A percentile compares a stretch with the other conserved stretches of the same genome.
phyloP scores from a whole-genome alignment of 2,888 invertebrate species.

The Sphaerophoria taeniata region DNA sequence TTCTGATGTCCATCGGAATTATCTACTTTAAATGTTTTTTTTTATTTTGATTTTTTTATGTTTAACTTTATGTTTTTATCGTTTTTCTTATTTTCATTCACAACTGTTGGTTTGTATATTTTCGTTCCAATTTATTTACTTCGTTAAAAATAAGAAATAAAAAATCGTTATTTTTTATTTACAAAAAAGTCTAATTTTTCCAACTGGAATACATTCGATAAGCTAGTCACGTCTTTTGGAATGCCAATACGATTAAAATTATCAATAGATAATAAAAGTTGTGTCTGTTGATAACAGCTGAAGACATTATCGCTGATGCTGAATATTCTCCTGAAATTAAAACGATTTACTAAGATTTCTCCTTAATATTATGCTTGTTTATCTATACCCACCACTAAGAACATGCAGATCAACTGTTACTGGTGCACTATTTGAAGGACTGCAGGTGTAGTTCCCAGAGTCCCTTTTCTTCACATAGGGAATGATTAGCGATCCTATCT shows the following conservation, averaged over 20 bases:
- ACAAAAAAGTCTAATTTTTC: conserved; percentile 65
- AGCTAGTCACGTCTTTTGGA: conserved; percentile 79
- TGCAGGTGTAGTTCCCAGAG: conserved; percentile 94
- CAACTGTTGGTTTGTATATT: conserved; percentile 60
- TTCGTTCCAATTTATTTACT: conserved; percentile 47
- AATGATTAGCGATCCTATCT: conserved; percentile 83
- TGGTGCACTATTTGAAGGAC: conserved; percentile 95
- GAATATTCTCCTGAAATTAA: conserved; percentile 81
- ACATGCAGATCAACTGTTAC: conserved; percentile 95
- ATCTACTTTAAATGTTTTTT: conserved; percentile 18
- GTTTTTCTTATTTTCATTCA: conserved; percentile 46
- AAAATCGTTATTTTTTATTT: conserved; percentile 48
- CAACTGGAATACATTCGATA: conserved; percentile 67
- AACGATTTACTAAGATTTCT: conserved; percentile 40
- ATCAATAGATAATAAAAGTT: conserved; percentile 76
- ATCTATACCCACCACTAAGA: conserved; percentile 88
- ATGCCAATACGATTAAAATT: conserved; percentile 76
- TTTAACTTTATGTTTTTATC: conserved; percentile 37
- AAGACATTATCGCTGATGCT: conserved; percentile 82
- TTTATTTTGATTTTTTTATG: conserved; percentile 64
- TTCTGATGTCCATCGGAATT: conserved; percentile 23
- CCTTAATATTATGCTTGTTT: not conserved
- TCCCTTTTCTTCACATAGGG: conserved; percentile 82
- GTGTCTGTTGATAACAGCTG: conserved; percentile 75
- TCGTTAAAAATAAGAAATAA: conserved; percentile 37